A percentile compares a stretch with the other conserved stretches of the same genome.
These are phyloP conservation scores for Dendrophyllia cribrosa DNA, from an alignment of 64 coral and sea anemone genomes.

Conservation along the genomic window DNA sequence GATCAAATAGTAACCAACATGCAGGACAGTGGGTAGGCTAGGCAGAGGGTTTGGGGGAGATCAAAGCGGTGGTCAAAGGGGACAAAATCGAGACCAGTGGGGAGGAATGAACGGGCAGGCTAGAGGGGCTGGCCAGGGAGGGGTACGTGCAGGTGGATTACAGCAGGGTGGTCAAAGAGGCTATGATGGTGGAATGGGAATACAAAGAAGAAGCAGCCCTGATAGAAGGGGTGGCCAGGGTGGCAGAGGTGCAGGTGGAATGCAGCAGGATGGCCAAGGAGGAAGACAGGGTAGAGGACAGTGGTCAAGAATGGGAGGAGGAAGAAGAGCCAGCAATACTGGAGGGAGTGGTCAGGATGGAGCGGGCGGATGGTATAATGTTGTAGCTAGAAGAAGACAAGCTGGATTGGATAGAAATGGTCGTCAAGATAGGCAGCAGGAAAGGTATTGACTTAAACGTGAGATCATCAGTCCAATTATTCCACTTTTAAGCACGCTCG, in stretches of 20 bases:
- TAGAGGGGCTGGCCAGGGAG: too few relatives aligned
- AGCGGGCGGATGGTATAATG: not conserved
- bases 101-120: too few relatives aligned
- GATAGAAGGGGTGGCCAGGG: not conserved
- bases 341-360: not conserved
- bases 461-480: too few relatives aligned
- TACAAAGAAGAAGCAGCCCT: not conserved
- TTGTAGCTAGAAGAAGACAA: not conserved
- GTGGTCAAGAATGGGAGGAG: too few relatives aligned
- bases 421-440: not conserved
- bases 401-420: too few relatives aligned
- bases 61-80: not conserved
- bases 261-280: not conserved
- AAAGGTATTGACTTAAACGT: not conserved
- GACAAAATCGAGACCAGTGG: not conserved
- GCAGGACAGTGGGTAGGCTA: not conserved
- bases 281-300: not conserved
- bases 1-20: not conserved
- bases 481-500: too few relatives aligned
- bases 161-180: not conserved
- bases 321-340: not conserved
- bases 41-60: not conserved
- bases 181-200: not conserved
- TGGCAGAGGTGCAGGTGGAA: not conserved
- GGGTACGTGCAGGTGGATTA: too few relatives aligned